Base-by-base conservation (phyloP, 2,888 invertebrate genomes). In the Xiphydria camelus region DNA sequence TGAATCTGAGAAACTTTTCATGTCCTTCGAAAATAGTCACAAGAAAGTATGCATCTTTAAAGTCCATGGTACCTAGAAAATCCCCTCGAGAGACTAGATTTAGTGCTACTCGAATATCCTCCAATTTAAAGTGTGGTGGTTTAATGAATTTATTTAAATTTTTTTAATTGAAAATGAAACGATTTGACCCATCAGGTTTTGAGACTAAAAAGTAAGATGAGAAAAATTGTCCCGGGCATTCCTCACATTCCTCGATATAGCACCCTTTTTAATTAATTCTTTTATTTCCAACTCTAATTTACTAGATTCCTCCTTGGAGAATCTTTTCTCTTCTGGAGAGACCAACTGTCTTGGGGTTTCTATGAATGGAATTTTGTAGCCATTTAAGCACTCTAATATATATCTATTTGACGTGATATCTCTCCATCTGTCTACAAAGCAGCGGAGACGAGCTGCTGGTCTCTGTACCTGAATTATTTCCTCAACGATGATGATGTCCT, bases 91-190 rank as follows among this genome's bases (percentile, higher is more conserved):
- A 22, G 12, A 43, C n/a, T 15, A 60, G 14, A 4, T 20, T 36
- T 10, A 31, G 7, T 0, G 41, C 57, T 2, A 54, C 32, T 21
- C 45, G 41, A 2, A 56, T 32, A 32, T 57, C 48, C 12, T 56
- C 54, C 15, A 57, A 17, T 17, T 60, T 60, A 34, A 59, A 59
- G 32, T 57, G 47, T 4, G 3, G 21, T 3, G 41, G 36, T 2
- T 12, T 29, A 6, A 57, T 45, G 12, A 46, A 53, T 25, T 19
- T 23, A 17, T 55, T 49, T 3, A 54, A 39, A 1, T 51, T 25
- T 49, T 61, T 61, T 10, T 57, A 32, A 32, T 61, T 57, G 1
- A 57, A 18, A 6, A 55, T 49, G 14, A 53, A 55, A 4, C 52
- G 33, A 29, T 38, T 37, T n/a, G 31, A 31, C 6, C 47, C 55